Base-by-base conservation (phyloP, 2,888 invertebrate species). In the Eudasyphora cyanicolor region DNA sequence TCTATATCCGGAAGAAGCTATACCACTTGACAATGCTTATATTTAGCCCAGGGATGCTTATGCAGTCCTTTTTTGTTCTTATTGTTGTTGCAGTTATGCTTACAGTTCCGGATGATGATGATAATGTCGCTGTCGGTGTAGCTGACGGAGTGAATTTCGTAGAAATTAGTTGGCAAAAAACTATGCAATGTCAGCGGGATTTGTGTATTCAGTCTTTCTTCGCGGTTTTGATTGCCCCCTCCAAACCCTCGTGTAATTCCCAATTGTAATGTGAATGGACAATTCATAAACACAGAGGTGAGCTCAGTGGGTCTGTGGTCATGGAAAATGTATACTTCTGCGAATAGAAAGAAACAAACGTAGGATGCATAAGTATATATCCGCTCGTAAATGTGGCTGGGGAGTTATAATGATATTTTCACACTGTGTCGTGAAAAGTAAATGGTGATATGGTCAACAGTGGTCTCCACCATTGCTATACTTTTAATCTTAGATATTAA, bases 1-100 rank as follows among this genome's bases (percentile, higher is more conserved):
- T n/a, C n/a, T n/a, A 71, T 71, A 49, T 77, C 77, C 70, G 70
- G 60, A 24, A 29, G 49, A 77, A 71, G 35, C n/a, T n/a, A n/a
- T n/a, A n/a, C n/a, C n/a, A n/a, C 57, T 19, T 67, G 54, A 45
- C 62, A 62, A 35, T 76, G 42, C 69, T 32, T 12, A 12, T 69
- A 38, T 42, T 69, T 1, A 32, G 57, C 32, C 54, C 67, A 38
- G 38, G 69, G 69, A 76, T 60, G 38, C n/a, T n/a, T n/a, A n/a
- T n/a, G n/a, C n/a, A n/a, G n/a, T n/a, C n/a, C n/a, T n/a, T n/a
- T n/a, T n/a, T n/a, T n/a, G n/a, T n/a, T n/a, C n/a, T n/a, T n/a
- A n/a, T 35, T 64, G 64, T 54, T 76, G n/a, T 24, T 49, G 35
- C 35, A 21, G 64, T n/a, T 24, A n/a, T n/a, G n/a, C n/a, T n/a